These are phyloP conservation scores for Garra rufa DNA, from an alignment of 2,113 vertebrate genomes.

Conservation along the genomic window DNA sequence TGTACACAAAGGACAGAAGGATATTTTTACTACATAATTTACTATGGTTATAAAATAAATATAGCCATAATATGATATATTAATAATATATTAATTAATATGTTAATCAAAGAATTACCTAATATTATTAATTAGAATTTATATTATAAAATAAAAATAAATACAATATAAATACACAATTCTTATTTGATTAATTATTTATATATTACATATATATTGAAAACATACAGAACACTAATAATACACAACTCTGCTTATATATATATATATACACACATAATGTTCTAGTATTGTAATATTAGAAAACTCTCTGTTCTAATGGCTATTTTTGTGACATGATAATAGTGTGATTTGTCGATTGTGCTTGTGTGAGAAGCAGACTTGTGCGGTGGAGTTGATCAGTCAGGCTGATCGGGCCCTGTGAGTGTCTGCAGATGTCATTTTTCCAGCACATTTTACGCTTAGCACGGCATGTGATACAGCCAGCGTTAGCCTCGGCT, in stretches of 20 bases:
- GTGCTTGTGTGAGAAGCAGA: neutral
- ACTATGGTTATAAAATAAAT: neutral
- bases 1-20: slow-evolving; percentile 13
- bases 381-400: neutral
- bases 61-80: neutral
- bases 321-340: neutral
- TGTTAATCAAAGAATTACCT: neutral
- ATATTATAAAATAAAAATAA: no score
- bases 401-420: slow-evolving; percentile 12
- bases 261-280: neutral
- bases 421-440: slow-evolving; percentile 38
- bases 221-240: neutral
- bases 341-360: neutral
- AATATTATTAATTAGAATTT: neutral
- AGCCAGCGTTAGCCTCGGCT: slow-evolving; percentile 48
- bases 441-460: slow-evolving; percentile 57
- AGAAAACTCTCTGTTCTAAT: neutral
- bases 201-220: neutral
- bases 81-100: no score
- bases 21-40: neutral
- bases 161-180: no score
- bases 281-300: neutral
- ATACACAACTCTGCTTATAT: neutral
- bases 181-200: no score
- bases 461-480: slow-evolving; percentile 48